Conservation (phyloP, 2,888 invertebrate genomes). For the Ormyrus labotus region DNA sequence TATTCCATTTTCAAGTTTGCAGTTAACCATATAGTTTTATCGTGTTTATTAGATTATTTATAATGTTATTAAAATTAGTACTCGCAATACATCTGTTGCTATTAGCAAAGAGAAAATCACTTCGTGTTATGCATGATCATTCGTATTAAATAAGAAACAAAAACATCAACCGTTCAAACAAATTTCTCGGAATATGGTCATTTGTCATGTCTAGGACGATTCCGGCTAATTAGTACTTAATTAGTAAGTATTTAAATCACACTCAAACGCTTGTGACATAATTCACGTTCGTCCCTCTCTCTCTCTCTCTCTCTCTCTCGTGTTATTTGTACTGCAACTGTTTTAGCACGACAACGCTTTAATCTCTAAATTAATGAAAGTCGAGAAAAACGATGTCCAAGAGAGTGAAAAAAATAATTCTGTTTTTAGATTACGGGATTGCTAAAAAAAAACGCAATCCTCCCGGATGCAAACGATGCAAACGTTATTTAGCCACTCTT, state of each 20-base stretch:
- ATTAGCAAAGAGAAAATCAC: conserved; percentile 18
- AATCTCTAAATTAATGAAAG: no score
- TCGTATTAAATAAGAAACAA: not conserved
- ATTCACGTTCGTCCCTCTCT: no score
- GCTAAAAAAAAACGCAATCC: no score
- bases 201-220: not conserved
- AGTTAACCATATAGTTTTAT: conserved; percentile 1
- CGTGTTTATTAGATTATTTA: not conserved
- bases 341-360: no score
- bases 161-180: not conserved
- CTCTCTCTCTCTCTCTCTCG: no score
- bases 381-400: no score
- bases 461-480: no score
- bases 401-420: no score
- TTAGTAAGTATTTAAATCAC: conserved; percentile 14
- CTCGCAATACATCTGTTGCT: conserved; percentile 14
- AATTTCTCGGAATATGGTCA: not conserved
- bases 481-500: no score
- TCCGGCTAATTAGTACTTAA: conserved; percentile 20
- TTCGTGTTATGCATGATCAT: conserved; percentile 1
- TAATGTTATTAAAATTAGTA: conserved; percentile 18
- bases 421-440: no score
- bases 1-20: not conserved
- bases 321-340: no score
- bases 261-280: not conserved